Base-by-base conservation (phyloP, 2,888 invertebrate genomes). In the Blomia tropicalis region DNA sequence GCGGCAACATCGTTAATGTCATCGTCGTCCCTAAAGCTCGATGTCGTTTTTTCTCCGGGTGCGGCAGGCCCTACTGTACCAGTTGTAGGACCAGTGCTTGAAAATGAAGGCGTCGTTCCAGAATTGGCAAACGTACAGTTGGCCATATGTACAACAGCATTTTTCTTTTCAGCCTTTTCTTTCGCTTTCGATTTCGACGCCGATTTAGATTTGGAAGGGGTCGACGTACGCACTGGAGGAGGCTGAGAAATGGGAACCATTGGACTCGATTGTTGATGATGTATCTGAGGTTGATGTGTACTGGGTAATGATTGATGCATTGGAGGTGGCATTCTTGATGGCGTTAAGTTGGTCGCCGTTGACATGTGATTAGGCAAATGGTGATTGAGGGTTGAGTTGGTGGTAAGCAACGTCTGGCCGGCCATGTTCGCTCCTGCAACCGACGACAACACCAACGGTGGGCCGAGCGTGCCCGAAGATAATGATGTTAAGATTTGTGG, bases 1-100 rank as follows among this genome's bases (percentile, higher is more conserved):
- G 95, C 92, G 31, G 95, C 93, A 17, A 96, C 95, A 77, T 96
- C 95, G 72, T 95, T 96, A 71, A 95, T 92, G 74, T 96, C 93
- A 73, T 93, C 93, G 71, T 92, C 91, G 47, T 87, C 89, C 66
- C 82, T 81, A 79, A 72, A 79, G 79, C 66, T 63, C 36, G 70
- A 65, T 73, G 74, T 7, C 75, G 64, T 59, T 4, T 63, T 62
- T 43, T 71, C 25, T 22, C 29, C 56, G 3, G 31, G 14, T 2
- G 31, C 56, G 73, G 74, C 7, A 75, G 64, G 59, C 3, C 66
- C 62, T 4, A 22, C 29, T 3, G 56, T 11, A 29, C 29, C 29
- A 22, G 14, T 11, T 22, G 11, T 11, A 19, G 11, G 11, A 36
- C 56, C 56, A n/a, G 56, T 27, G 11, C 2, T 30, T 2, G n/a